phyloP scores from a whole-genome alignment of 2,113 vertebrate species.

The Isurus oxyrinchus region DNA sequence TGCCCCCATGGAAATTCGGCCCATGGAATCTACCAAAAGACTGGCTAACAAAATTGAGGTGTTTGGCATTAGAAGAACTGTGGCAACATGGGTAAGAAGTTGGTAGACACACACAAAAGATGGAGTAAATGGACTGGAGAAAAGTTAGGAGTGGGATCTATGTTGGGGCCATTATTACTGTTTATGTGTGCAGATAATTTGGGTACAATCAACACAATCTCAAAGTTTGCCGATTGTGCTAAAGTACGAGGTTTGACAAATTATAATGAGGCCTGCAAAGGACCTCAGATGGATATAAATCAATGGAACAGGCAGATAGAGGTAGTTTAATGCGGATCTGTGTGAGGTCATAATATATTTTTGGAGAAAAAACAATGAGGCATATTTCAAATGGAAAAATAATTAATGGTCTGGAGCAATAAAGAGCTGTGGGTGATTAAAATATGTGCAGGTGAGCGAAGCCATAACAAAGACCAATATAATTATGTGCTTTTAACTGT shows the following conservation, averaged over 20 bases:
- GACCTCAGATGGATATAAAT: neutral
- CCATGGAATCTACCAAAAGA: neutral
- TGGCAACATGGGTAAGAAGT: neutral
- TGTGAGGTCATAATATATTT: too few species aligned
- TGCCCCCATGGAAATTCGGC: too few species aligned
- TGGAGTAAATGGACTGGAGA: neutral
- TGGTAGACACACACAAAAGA: neutral
- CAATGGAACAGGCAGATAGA: neutral
- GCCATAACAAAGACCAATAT: neutral
- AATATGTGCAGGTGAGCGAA: neutral
- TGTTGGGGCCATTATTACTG: neutral
- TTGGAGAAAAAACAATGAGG: neutral
- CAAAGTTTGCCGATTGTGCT: neutral
- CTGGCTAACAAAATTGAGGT: neutral
- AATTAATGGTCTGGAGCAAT: neutral
- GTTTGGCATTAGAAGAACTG: neutral
- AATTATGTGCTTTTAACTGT: neutral
- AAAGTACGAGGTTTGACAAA: neutral
- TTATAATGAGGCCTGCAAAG: neutral
- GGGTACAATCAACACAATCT: neutral
- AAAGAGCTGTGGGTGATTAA: neutral
- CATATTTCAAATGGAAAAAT: neutral
- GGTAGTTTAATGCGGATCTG: neutral
- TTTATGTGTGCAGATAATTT: neutral
- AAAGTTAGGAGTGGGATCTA: neutral